Conservation (phyloP, 2,888 invertebrate species). For the Eupithecia abbreviata region DNA sequence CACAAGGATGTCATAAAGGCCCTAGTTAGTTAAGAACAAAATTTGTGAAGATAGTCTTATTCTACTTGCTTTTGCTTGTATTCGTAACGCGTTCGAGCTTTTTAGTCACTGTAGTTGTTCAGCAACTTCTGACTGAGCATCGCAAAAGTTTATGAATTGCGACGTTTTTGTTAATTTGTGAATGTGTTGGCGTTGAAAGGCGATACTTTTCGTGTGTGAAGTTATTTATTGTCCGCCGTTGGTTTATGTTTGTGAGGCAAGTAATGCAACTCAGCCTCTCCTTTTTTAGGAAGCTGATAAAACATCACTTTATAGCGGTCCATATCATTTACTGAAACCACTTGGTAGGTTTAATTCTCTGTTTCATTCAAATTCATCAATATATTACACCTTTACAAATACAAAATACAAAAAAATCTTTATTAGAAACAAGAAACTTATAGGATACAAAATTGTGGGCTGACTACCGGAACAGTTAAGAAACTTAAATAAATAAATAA, state of each 20-base stretch:
- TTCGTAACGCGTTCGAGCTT: background rate
- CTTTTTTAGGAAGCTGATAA: conserved; percentile 12
- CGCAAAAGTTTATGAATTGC: conserved; percentile 32
- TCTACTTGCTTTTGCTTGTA: background rate
- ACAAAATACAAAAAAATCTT: no score
- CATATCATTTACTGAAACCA: background rate
- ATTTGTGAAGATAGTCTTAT: background rate
- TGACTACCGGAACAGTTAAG: no score
- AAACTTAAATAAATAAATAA: no score
- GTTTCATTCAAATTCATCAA: background rate
- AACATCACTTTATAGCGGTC: background rate
- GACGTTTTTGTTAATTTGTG: conserved; percentile 36
- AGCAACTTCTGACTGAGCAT: conserved; percentile 19
- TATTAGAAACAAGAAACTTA: no score
- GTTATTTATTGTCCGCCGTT: conserved; percentile 32
- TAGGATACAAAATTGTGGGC: no score
- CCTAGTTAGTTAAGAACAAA: background rate
- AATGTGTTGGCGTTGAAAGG: conserved; percentile 33
- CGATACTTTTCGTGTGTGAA: conserved; percentile 35
- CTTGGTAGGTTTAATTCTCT: background rate
- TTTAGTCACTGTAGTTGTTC: conserved; percentile 4
- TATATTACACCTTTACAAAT: background rate
- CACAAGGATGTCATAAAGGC: background rate
- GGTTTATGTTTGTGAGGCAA: conserved; percentile 28
- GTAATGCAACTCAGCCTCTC: conserved; percentile 17